Conservation (phyloP, 2,888 invertebrate genomes). For the Onchidella celtica region DNA sequence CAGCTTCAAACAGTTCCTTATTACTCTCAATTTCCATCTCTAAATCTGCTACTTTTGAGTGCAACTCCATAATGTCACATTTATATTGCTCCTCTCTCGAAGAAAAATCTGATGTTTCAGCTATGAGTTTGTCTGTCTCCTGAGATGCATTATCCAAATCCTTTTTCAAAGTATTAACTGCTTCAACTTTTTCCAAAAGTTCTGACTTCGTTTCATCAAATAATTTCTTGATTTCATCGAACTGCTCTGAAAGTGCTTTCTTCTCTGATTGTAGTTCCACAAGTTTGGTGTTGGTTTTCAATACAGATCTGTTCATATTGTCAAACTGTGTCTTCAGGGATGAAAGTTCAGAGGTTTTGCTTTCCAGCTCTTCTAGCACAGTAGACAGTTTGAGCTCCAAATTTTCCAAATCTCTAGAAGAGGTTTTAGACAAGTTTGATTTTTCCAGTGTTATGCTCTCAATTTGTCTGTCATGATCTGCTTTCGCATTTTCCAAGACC, state of each 20-base stretch:
- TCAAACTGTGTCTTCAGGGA: constrained; percentile 33
- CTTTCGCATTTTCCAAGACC: constrained; percentile 27
- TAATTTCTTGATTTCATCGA: constrained; percentile 41
- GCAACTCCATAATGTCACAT: constrained; percentile 16
- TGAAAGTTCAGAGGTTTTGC: constrained; percentile 18
- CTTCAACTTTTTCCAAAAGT: constrained; percentile 3
- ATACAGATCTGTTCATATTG: constrained; percentile 26
- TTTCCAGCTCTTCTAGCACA: constrained; percentile 19
- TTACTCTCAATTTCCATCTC: constrained; percentile 35
- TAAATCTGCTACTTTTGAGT: constrained; percentile 36
- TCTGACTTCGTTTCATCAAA: constrained; percentile 23
- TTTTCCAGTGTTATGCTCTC: constrained; percentile 22
- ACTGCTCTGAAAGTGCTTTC: constrained; percentile 39
- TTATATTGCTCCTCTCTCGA: constrained; percentile 30
- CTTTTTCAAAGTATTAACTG: constrained; percentile 15
- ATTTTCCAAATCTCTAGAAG: not conserved
- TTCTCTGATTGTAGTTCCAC: constrained; percentile 44
- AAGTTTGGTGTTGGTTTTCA: constrained; percentile 21
- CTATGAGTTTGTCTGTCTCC: constrained; percentile 29
- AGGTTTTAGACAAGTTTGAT: constrained; percentile 17
- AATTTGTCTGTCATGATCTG: constrained; percentile 40
- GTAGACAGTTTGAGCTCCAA: not conserved
- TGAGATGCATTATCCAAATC: constrained; percentile 25
- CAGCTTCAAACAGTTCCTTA: constrained; percentile 39
- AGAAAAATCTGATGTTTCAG: constrained; percentile 20